phyloP scores from a whole-genome alignment of 2,888 invertebrate genomes.

The Alsophila aescularia region DNA sequence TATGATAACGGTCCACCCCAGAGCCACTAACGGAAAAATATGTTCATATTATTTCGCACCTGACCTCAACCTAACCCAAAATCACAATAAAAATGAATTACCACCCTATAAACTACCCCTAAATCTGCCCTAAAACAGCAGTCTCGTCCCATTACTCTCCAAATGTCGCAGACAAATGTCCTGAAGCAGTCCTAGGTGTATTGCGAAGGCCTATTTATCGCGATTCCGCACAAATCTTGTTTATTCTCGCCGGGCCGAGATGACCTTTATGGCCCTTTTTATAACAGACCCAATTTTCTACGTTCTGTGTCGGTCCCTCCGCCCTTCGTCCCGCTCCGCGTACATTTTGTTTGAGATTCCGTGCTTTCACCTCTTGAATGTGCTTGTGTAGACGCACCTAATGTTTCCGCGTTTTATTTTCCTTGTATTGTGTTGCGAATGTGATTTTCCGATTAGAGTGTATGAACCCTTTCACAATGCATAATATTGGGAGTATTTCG shows the following conservation, averaged over 20 bases:
- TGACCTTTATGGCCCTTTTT: slow-evolving; percentile 30
- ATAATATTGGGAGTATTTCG: slow-evolving; percentile 13
- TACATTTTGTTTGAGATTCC: slow-evolving; percentile 32
- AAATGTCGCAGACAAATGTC: slow-evolving; percentile 21
- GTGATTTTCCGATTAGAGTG: slow-evolving; percentile 21
- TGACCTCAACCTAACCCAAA: slow-evolving; percentile 22
- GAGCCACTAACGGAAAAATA: slow-evolving; percentile 3
- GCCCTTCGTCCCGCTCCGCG: slow-evolving; percentile 20
- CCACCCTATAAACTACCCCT: slow-evolving; percentile 16
- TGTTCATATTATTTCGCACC: slow-evolving; percentile 23
- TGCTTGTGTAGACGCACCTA: slow-evolving; percentile 16
- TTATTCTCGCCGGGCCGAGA: slow-evolving; percentile 26
- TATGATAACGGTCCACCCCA: neutral
- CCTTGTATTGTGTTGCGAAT: slow-evolving; percentile 19
- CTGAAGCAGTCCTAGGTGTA: slow-evolving; percentile 22
- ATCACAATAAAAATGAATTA: slow-evolving; percentile 32
- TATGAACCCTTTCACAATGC: slow-evolving; percentile 18
- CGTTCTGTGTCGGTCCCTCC: slow-evolving; percentile 17
- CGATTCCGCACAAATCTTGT: slow-evolving; percentile 27
- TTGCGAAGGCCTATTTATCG: slow-evolving; percentile 17
- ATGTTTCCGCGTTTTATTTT: slow-evolving; percentile 29
- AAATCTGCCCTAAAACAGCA: slow-evolving; percentile 21
- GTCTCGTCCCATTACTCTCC: slow-evolving; percentile 16
- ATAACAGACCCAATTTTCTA: slow-evolving; percentile 30
- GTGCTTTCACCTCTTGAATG: slow-evolving; percentile 28